Conservation (phyloP, 2,888 invertebrate species). For the Dascillus cervinus region DNA sequence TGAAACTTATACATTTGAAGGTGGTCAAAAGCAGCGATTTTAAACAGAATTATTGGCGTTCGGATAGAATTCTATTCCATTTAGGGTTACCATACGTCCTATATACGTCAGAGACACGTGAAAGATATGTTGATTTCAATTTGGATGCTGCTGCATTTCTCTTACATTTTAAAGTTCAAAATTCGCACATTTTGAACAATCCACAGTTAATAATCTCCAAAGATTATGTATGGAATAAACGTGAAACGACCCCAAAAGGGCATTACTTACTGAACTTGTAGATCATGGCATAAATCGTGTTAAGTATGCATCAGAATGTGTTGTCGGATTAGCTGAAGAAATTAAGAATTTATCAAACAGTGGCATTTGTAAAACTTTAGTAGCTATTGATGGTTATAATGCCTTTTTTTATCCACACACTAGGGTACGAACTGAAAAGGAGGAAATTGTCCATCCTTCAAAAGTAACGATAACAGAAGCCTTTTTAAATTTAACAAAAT, state of each 20-base stretch:
- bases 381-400: conserved; percentile 88
- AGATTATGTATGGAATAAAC: conserved; percentile 77
- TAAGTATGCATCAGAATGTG: conserved; percentile 79
- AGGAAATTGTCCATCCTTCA: conserved; percentile 57
- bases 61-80: no score
- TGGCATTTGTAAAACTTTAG: conserved; percentile 70
- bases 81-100: no score
- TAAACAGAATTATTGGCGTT: no score
- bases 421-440: conserved; percentile 60
- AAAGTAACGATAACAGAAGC: conserved; percentile 69
- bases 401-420: conserved; percentile 72
- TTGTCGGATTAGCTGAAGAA: conserved; percentile 71
- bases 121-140: conserved; percentile 75
- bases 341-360: conserved; percentile 60
- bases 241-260: conserved; percentile 68
- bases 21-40: no score
- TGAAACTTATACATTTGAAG: no score
- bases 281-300: conserved; percentile 80
- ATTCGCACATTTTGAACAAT: conserved; percentile 54
- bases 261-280: conserved; percentile 62
- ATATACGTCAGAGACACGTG: conserved; percentile 60
- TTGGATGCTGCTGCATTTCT: conserved; percentile 82
- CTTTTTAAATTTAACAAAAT: conserved; percentile 66
- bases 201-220: conserved; percentile 55
- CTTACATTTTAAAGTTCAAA: conserved; percentile 76